These are phyloP conservation scores for Volucella zonaria DNA, from an alignment of 2,888 invertebrate species.

Conservation along the genomic window DNA sequence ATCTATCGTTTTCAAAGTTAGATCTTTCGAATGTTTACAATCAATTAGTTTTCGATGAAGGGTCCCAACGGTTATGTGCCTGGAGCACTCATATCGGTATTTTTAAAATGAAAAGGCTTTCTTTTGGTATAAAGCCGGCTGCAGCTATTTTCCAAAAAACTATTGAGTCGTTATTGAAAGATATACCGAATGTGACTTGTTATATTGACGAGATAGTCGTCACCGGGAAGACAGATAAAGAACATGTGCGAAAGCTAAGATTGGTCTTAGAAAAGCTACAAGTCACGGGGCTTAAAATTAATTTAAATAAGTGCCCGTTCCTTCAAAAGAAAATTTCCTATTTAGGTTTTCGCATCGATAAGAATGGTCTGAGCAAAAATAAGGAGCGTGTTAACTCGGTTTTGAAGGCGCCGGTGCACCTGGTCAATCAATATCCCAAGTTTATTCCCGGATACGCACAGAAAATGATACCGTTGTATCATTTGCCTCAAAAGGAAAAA, in stretches of 20 bases:
- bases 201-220: neutral
- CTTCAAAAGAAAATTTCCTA: conserved; percentile 38
- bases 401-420: too few species aligned
- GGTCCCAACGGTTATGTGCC: conserved; percentile 5
- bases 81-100: conserved; percentile 18
- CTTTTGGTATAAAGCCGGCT: conserved; percentile 3
- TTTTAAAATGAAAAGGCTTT: conserved; percentile 19
- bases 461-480: conserved; percentile 10
- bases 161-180: too few species aligned
- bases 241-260: conserved; percentile 10
- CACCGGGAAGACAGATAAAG: neutral
- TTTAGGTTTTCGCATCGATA: conserved; percentile 42
- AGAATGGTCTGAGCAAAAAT: too few species aligned
- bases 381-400: too few species aligned
- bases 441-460: conserved; percentile 9
- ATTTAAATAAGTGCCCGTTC: conserved; percentile 8
- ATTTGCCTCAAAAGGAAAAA: conserved; percentile 19
- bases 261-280: conserved; percentile 26
- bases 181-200: too few species aligned
- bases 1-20: conserved; percentile 1
- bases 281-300: conserved; percentile 3
- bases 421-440: conserved; percentile 12
- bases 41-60: conserved; percentile 20
- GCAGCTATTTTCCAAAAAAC: neutral
- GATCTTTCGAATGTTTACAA: conserved; percentile 9